Conservation (phyloP, 2,113 vertebrate species). For the Notothenia coriiceps region DNA sequence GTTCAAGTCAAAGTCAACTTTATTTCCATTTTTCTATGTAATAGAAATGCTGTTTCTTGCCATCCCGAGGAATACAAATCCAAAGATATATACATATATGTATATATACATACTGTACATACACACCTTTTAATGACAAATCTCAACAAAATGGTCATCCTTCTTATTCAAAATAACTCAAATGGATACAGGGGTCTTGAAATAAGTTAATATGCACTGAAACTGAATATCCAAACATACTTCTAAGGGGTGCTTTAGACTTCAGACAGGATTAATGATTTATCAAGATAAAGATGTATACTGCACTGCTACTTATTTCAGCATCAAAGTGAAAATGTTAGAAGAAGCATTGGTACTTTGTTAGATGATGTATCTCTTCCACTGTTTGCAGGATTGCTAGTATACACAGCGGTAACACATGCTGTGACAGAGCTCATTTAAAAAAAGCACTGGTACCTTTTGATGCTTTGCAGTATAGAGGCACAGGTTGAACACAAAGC, state of each 20-base stretch:
- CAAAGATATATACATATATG: too few species aligned
- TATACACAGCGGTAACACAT: not conserved
- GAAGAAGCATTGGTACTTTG: slow-evolving; percentile 13
- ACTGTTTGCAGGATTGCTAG: slow-evolving; percentile 1
- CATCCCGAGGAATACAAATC: too few species aligned
- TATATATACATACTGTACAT: too few species aligned
- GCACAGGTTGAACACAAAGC: slow-evolving; percentile 5
- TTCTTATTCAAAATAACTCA: slow-evolving; percentile 16
- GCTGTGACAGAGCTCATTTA: slow-evolving; percentile 19
- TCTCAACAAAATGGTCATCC: not conserved
- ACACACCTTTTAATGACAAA: too few species aligned
- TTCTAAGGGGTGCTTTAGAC: slow-evolving; percentile 32
- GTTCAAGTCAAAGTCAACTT: too few species aligned
- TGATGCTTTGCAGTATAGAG: slow-evolving; percentile 10
- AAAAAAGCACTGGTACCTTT: slow-evolving; percentile 13
- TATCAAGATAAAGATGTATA: slow-evolving; percentile 43
- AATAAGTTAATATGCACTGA: slow-evolving; percentile 16
- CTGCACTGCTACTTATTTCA: slow-evolving; percentile 29
- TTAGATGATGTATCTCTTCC: not conserved
- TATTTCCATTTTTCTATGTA: too few species aligned
- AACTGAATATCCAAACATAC: slow-evolving; percentile 16
- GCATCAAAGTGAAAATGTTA: slow-evolving; percentile 27
- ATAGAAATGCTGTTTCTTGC: too few species aligned
- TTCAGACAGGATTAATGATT: slow-evolving; percentile 52
- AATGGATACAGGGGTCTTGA: slow-evolving; percentile 8